A percentile compares a stretch with the other conserved stretches of the same genome.
Conservation (phyloP, 2,113 vertebrate genomes). For the Odobenus rosmarus region DNA sequence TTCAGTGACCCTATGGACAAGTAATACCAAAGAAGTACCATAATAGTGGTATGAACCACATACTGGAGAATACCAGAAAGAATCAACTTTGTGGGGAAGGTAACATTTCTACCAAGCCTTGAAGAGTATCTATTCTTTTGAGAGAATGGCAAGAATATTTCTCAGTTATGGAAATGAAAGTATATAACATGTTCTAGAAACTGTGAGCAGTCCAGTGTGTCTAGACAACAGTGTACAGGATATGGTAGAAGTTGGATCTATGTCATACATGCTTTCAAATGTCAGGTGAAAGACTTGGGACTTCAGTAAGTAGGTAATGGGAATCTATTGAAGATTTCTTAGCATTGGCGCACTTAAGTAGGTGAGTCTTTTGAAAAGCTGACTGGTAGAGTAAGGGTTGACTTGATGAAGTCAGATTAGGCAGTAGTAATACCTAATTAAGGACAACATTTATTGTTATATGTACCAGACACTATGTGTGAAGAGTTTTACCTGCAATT, state of each 20-base stretch:
- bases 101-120: conserved; percentile 15
- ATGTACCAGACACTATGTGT: background rate
- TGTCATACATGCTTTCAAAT: background rate
- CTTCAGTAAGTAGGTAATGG: background rate
- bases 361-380: conserved; percentile 38
- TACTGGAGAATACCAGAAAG: background rate
- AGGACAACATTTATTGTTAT: background rate
- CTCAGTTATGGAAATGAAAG: background rate
- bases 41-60: background rate
- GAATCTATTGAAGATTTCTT: background rate
- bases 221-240: background rate
- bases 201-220: background rate
- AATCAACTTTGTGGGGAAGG: background rate
- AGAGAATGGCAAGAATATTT: conserved; percentile 5
- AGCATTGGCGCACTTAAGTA: background rate
- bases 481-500: conserved; percentile 6
- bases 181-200: conserved; percentile 8
- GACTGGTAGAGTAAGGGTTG: background rate
- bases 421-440: background rate
- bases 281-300: background rate
- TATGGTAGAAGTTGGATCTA: background rate
- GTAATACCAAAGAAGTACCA: background rate
- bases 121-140: conserved; percentile 27
- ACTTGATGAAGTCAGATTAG: background rate
- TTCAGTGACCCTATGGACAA: background rate